Base-by-base conservation (phyloP, 1,140 invertebrate species). In the Drosophila miranda region DNA sequence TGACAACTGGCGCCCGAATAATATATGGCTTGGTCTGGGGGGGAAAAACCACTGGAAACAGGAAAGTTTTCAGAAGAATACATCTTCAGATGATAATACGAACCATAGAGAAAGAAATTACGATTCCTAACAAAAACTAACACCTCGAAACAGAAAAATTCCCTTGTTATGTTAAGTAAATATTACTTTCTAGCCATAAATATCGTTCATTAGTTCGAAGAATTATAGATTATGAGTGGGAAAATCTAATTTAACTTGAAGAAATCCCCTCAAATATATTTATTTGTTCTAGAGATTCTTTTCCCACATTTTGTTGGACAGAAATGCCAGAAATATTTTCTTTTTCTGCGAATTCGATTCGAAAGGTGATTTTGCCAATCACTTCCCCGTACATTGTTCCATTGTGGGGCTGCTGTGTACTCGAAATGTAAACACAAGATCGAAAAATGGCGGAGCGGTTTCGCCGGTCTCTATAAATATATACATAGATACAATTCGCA, bases 401-500 rank as follows among this genome's bases (percentile, higher is more conserved):
- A 49, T 68, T 68, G 62, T 67, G 49, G 64, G 63, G 28, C 28
- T 23, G 13, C 42, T 42, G 49, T 28, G 51, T 34, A 52, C 43
- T 48, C 30, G 23, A 54, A 67, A 68, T 30, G 50, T 69, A 68
- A 68, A 69, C 62, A 68, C 9, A 56, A 56, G 23, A 26, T 11
- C 13, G 11, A 38, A 13, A 16, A 51, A 45, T 70, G 45, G 28
- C 45, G 49, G 38, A 6, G 53, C 46, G 57, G 53, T 58, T 70
- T 58, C 64, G 6, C 45, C 46, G 57, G 64, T 58, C 69, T 58
- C 67, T 70, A 45, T 71, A 53, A 59, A 71, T 60, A 52, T 42
- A 50, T 30, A 9, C 16, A 16, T 9, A 30, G 34, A 50, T 38
- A 49, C 28, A 71, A 71, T 71, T 72, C 49, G 68, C 68, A 72